Evolutionary conservation across 2,113 vertebrate genomes (phyloP).

Genomic region (Sinocyclocheilus anophthalmus): DNA sequence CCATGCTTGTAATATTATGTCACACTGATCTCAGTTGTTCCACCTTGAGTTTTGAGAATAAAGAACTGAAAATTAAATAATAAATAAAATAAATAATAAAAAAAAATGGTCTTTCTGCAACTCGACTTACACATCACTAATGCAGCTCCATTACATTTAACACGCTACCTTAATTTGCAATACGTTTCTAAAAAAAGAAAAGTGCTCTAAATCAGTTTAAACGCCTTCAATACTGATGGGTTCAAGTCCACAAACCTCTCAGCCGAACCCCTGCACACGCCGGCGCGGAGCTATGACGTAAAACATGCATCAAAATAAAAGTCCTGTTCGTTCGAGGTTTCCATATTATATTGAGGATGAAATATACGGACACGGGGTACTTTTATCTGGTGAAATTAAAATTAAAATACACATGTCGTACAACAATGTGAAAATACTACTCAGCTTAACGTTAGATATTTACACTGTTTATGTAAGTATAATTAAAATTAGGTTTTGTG

Average conservation of each 20-base stretch:
- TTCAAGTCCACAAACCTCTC: neutral
- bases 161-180: neutral
- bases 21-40: neutral
- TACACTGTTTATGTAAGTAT: neutral
- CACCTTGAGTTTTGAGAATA: neutral
- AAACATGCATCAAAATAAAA: neutral
- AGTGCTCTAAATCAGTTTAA: neutral
- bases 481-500: neutral
- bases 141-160: neutral
- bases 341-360: neutral
- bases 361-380: neutral
- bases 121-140: neutral
- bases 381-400: neutral
- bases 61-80: neutral
- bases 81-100: neutral
- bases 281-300: neutral
- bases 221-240: neutral
- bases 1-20: neutral
- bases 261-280: neutral
- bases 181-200: neutral
- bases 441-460: neutral
- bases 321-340: neutral
- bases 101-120: neutral
- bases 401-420: neutral
- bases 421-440: neutral